phyloP scores from a whole-genome alignment of 2,888 invertebrate species.

The Polymixis flavicincta region DNA sequence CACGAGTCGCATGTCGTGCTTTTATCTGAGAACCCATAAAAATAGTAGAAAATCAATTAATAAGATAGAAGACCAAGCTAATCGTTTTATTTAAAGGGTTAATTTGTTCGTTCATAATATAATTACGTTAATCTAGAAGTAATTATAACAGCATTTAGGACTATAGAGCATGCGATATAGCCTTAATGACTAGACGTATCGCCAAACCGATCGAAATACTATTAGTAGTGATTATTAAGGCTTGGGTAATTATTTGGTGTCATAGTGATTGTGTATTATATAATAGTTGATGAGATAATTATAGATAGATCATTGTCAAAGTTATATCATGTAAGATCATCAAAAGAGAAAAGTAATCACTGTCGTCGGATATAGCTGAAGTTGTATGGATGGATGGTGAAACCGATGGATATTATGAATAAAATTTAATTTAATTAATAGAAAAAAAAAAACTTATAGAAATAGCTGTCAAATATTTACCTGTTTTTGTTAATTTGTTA shows the following conservation, averaged over 20 bases:
- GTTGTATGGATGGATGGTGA: no score
- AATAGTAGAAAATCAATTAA: conserved; percentile 19
- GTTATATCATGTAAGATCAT: no score
- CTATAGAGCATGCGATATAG: conserved; percentile 6
- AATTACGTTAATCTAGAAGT: conserved; percentile 27
- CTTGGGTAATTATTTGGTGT: conserved; percentile 5
- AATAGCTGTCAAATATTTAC: no score
- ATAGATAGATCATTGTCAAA: no score
- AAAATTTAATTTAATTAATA: no score
- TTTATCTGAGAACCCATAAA: conserved; percentile 22
- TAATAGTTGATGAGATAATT: neutral
- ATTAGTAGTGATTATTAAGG: conserved; percentile 9
- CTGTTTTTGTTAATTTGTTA: no score
- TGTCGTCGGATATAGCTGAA: no score
- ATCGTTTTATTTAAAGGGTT: conserved; percentile 11
- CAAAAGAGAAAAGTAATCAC: no score
- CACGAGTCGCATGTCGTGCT: conserved; percentile 7
- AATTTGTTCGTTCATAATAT: conserved; percentile 21
- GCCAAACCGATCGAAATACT: conserved; percentile 21
- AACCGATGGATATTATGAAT: no score
- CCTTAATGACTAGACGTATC: conserved; percentile 34
- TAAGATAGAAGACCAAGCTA: conserved; percentile 20
- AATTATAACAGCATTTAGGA: no score
- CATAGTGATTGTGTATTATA: conserved; percentile 3
- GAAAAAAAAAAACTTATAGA: no score